A percentile compares a stretch with the other conserved stretches of the same genome.
phyloP scores from a whole-genome alignment of 2,797 vertebrate species.

The Sebastes oblongus region DNA sequence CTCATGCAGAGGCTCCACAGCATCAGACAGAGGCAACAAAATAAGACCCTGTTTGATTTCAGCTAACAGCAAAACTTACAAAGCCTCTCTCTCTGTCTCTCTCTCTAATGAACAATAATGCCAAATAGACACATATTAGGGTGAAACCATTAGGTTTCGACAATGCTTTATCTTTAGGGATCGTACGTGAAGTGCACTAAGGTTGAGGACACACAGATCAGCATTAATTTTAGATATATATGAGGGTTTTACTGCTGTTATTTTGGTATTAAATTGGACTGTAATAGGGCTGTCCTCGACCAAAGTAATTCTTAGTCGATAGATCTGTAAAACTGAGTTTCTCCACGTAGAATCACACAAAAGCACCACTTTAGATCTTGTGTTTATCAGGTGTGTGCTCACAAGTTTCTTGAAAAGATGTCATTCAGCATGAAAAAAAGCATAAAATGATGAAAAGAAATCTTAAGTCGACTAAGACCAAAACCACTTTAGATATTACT shows the following conservation, averaged over 20 bases:
- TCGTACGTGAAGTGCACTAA: not conserved
- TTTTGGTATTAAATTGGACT: not conserved
- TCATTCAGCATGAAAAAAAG: too few species aligned
- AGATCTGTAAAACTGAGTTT: too few species aligned
- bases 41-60: not conserved
- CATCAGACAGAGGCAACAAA: not conserved
- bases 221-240: not conserved
- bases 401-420: too few species aligned
- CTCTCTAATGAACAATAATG: not conserved
- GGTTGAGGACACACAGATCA: not conserved
- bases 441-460: too few species aligned
- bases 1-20: conserved; percentile 7
- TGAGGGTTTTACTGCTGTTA: not conserved
- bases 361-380: too few species aligned
- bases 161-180: not conserved
- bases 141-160: not conserved
- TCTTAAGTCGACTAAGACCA: too few species aligned
- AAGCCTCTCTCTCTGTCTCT: not conserved
- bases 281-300: too few species aligned
- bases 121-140: not conserved
- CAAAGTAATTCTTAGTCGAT: too few species aligned
- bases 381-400: too few species aligned
- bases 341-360: too few species aligned
- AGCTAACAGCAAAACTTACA: not conserved
- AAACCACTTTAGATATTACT: not conserved